A percentile compares a stretch with the other conserved stretches of the same genome.
phyloP scores from a whole-genome alignment of 2,888 invertebrate species.

The Gastrophysa polygoni region DNA sequence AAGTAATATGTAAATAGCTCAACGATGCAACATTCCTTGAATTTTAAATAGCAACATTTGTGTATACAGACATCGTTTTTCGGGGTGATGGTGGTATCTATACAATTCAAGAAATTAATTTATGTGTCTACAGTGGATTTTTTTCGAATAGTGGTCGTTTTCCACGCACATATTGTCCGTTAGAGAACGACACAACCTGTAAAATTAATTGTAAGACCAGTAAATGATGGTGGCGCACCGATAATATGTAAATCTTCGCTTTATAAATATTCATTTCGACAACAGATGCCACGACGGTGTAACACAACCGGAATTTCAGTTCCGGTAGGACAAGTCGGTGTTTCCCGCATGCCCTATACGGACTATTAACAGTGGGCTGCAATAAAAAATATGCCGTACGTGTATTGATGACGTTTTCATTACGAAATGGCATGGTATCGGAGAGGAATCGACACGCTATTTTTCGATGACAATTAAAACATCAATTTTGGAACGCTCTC shows the following conservation, averaged over 20 bases:
- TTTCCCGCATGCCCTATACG: conserved; percentile 43
- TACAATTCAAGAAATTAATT: not conserved
- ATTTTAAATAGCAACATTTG: not conserved
- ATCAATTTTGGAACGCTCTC: not conserved
- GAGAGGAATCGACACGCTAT: not conserved
- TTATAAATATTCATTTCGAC: conserved; percentile 54
- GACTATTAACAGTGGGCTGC: conserved; percentile 8
- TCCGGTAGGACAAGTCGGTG: conserved; percentile 56
- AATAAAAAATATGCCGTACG: conserved; percentile 15
- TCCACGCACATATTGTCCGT: conserved; percentile 36
- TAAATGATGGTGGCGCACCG: conserved; percentile 47
- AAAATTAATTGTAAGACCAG: conserved; percentile 43
- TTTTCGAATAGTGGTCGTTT: not conserved
- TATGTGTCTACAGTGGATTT: conserved; percentile 3
- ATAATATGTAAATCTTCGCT: conserved; percentile 53
- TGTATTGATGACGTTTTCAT: conserved; percentile 10
- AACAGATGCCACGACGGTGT: conserved; percentile 52
- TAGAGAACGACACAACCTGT: conserved; percentile 46
- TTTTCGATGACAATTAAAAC: not conserved
- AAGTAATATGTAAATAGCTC: not conserved
- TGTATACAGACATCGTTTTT: not conserved
- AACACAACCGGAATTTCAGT: conserved; percentile 57
- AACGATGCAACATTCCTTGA: not conserved
- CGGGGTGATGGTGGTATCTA: not conserved
- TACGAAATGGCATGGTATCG: not conserved